phyloP scores from a whole-genome alignment of 2,113 vertebrate species.

The Arothron firmamentum region DNA sequence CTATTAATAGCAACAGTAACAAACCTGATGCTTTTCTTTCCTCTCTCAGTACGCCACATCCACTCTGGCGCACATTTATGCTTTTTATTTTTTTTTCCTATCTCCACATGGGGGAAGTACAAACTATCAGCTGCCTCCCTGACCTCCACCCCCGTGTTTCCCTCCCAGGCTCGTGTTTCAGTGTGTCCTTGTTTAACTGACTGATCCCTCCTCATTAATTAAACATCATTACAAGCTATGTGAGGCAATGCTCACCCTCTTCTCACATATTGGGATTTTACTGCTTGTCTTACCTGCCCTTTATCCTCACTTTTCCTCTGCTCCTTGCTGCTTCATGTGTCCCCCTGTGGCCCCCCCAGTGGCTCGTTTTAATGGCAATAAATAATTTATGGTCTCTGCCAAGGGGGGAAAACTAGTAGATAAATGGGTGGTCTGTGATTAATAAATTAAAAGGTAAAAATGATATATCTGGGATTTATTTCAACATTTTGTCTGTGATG shows the following conservation, averaged over 20 bases:
- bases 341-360: slow-evolving; percentile 26
- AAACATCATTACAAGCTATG: slow-evolving; percentile 39
- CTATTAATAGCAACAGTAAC: slow-evolving; percentile 55
- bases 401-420: slow-evolving; percentile 41
- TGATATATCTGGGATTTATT: slow-evolving; percentile 33
- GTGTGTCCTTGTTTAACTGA: slow-evolving; percentile 41
- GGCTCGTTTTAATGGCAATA: slow-evolving; percentile 52
- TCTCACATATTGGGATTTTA: slow-evolving; percentile 9
- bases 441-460: slow-evolving; percentile 64
- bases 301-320: slow-evolving; percentile 4
- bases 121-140: slow-evolving; percentile 14
- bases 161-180: slow-evolving; percentile 32
- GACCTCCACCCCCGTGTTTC: slow-evolving; percentile 15
- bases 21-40: slow-evolving; percentile 38
- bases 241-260: not conserved
- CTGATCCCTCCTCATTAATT: slow-evolving; percentile 49
- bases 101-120: not conserved
- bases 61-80: slow-evolving; percentile 7
- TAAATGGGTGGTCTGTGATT: slow-evolving; percentile 45
- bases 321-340: slow-evolving; percentile 4
- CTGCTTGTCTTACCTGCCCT: slow-evolving; percentile 14
- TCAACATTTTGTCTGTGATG: slow-evolving; percentile 17
- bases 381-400: slow-evolving; percentile 61
- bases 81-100: not conserved
- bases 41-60: slow-evolving; percentile 30